Percentiles rank a stretch among this genome's conserved stretches.
phyloP scores from a whole-genome alignment of 2,888 invertebrate species.

The Caenorhabditis virilis region DNA sequence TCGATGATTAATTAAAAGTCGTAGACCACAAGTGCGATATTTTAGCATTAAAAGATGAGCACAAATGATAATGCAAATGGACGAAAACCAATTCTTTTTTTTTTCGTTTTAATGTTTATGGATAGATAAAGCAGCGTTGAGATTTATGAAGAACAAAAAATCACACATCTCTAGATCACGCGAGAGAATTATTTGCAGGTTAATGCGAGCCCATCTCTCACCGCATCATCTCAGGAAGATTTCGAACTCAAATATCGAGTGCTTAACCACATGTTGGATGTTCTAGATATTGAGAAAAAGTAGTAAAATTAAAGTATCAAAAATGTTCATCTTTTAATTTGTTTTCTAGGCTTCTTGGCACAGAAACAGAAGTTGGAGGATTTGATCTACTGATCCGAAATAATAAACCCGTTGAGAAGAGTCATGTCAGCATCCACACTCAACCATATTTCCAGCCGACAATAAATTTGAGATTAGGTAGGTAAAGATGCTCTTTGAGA shows the following conservation, averaged over 20 bases:
- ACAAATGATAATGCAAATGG: neutral
- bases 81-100: too few relatives aligned
- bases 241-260: conserved; percentile 74
- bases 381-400: conserved; percentile 75
- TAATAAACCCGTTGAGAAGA: conserved; percentile 46
- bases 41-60: neutral
- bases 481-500: neutral
- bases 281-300: conserved; percentile 74
- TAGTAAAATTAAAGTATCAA: conserved; percentile 18
- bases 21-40: too few relatives aligned
- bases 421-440: conserved; percentile 20
- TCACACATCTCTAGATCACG: neutral
- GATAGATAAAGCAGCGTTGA: too few relatives aligned
- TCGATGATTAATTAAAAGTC: too few relatives aligned
- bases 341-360: conserved; percentile 71
- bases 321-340: conserved; percentile 1
- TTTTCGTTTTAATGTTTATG: too few relatives aligned
- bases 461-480: conserved; percentile 52
- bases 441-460: conserved; percentile 36
- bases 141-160: neutral
- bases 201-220: conserved; percentile 74
- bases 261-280: conserved; percentile 74
- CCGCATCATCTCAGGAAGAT: conserved; percentile 75
- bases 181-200: conserved; percentile 69
- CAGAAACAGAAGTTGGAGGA: conserved; percentile 74